phyloP scores from a whole-genome alignment of 2,113 vertebrate genomes.

The Vicugna pacos region DNA sequence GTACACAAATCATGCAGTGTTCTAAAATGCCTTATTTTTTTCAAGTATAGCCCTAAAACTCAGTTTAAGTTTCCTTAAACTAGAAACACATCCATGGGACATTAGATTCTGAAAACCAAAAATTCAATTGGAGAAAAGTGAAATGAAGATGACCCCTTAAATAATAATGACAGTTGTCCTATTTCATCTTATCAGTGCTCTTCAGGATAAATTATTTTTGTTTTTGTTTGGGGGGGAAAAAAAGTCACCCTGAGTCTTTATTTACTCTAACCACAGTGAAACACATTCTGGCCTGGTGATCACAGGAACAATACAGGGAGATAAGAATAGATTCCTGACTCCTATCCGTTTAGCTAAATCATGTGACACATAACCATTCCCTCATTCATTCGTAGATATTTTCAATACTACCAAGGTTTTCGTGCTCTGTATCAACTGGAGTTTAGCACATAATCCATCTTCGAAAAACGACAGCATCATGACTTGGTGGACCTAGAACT shows the following conservation, averaged over 20 bases:
- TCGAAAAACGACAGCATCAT: background rate
- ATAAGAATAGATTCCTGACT: constrained; percentile 41
- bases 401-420: constrained; percentile 13
- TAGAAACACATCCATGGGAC: background rate
- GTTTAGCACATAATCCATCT: background rate
- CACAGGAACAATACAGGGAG: constrained; percentile 64
- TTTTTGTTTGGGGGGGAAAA: constrained; percentile 73
- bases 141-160: background rate
- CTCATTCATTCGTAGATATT: background rate
- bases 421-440: background rate
- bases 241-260: constrained; percentile 75
- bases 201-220: constrained; percentile 82
- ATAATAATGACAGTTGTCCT: constrained; percentile 59
- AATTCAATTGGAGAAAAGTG: constrained; percentile 40
- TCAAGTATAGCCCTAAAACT: background rate
- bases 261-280: constrained; percentile 85
- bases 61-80: background rate
- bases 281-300: constrained; percentile 65
- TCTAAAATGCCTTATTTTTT: background rate
- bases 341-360: background rate
- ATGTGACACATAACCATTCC: background rate
- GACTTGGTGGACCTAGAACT: background rate
- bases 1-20: background rate
- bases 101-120: background rate
- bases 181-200: constrained; percentile 70